A percentile compares a stretch with the other conserved stretches of the same genome.
Conservation (phyloP, 2,888 invertebrate genomes). For the Blastobasis adustella region DNA sequence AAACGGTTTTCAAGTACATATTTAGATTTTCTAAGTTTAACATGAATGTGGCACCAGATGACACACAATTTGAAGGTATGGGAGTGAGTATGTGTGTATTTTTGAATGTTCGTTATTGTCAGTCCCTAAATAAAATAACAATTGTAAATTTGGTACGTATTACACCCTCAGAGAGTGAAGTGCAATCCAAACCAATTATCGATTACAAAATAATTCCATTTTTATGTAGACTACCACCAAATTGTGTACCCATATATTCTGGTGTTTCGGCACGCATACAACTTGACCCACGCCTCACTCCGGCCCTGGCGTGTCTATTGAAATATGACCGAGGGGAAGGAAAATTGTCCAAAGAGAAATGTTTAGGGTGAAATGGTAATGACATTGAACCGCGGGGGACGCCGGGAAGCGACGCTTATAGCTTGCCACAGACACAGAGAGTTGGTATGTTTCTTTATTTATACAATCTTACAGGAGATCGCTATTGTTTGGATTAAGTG, state of each 20-base stretch:
- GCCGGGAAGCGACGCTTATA: constrained; percentile 1
- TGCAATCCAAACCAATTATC: no score
- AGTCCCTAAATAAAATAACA: no score
- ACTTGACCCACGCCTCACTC: constrained; percentile 2
- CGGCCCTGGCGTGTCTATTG: constrained; percentile 11
- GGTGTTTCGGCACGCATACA: not conserved
- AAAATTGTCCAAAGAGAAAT: constrained; percentile 14
- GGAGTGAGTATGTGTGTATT: no score
- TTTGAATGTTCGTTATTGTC: no score
- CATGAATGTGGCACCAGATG: not conserved
- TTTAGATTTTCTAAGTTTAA: not conserved
- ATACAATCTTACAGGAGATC: no score
- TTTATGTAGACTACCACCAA: not conserved
- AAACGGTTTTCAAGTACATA: not conserved
- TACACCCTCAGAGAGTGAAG: no score
- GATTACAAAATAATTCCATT: not conserved
- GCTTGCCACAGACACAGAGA: no score
- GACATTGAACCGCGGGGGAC: constrained; percentile 26
- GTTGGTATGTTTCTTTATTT: no score
- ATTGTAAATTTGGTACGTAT: no score
- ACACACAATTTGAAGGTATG: no score
- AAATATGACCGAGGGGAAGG: constrained; percentile 14
- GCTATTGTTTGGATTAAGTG: no score
- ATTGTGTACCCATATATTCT: not conserved
- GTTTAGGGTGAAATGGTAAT: constrained; percentile 26